Base-by-base conservation (phyloP, 2,113 vertebrate genomes). In the Cynopterus brachyotis region DNA sequence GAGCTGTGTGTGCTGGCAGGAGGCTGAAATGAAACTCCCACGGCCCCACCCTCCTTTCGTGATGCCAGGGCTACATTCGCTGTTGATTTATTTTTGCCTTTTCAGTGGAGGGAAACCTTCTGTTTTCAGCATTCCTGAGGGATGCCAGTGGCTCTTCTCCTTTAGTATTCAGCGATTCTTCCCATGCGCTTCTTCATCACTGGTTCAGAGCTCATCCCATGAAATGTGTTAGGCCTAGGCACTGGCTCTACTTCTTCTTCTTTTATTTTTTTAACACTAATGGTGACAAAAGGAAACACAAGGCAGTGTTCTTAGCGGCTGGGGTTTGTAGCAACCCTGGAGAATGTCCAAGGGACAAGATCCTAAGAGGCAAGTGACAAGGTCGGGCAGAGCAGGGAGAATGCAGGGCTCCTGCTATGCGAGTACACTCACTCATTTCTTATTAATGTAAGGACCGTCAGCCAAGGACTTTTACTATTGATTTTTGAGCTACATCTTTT, bases 381-480 rank as follows among this genome's bases (percentile, higher is more conserved):
- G 28, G 55, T 47, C 20, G 24, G 53, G 50, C 4, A 10, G 11
- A 42, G 76, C 78, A 57, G 40, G 62, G 19, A 60, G 47, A n/a
- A 20, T 12, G 10, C 26, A 3, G 82, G 40, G 10, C 17, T 13
- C 57, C 20, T 22, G 22, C 15, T 3, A 1, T 22, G 2, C 9
- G 2, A 0, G 6, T 42, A 6, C 0, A 11, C 37, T 40, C 30
- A 1, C 16, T 40, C 1, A 0, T 5, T 3, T 6, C 69, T 50
- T 50, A 50, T 9, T 19, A 6, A 6, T 24, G 26, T 12, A 11
- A 73, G 32, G 47, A 9, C 28, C 55, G 1, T 28, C 11, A 3
- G 10, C 83, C 37, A 50, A 53, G 50, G 50, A 26, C 10, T 55
- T 55, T 64, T 50, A 22, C 35, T 28, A 0, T 72, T 22, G n/a